Evolutionary conservation across 2,888 invertebrate genomes (phyloP).

Genomic region (Rambutsinella grinnellia): DNA sequence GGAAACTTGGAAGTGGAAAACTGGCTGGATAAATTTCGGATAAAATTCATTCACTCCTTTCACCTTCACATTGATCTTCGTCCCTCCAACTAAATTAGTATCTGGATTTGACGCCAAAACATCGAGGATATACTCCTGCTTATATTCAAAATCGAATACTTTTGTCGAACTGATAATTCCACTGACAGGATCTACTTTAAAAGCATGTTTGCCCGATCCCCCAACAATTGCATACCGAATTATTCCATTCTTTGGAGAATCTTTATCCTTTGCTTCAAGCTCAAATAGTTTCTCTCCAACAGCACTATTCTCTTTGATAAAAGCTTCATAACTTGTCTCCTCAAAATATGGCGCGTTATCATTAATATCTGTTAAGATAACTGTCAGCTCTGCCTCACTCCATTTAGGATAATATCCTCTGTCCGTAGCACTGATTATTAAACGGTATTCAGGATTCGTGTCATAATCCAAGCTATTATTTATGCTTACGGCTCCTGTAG

Average conservation of each 20-base stretch:
- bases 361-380: constrained; percentile 91
- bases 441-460: constrained; percentile 82
- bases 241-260: constrained; percentile 85
- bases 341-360: constrained; percentile 91
- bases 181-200: constrained; percentile 87
- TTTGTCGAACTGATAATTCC: constrained; percentile 91
- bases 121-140: constrained; percentile 78
- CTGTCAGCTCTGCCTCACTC: constrained; percentile 86
- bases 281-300: constrained; percentile 92
- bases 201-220: constrained; percentile 84
- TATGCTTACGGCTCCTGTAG: constrained; percentile 85
- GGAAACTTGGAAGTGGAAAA: constrained; percentile 90
- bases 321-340: constrained; percentile 84
- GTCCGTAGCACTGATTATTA: constrained; percentile 91
- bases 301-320: constrained; percentile 90
- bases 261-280: constrained; percentile 88
- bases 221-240: constrained; percentile 75
- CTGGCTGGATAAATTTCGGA: constrained; percentile 91
- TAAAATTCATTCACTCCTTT: constrained; percentile 96
- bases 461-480: constrained; percentile 88
- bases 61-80: constrained; percentile 79
- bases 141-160: constrained; percentile 80
- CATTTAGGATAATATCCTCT: constrained; percentile 83
- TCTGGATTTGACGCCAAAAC: constrained; percentile 89
- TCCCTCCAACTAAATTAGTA: constrained; percentile 78